phyloP scores from a whole-genome alignment of 2,797 vertebrate genomes.

The Hipposideros larvatus region DNA sequence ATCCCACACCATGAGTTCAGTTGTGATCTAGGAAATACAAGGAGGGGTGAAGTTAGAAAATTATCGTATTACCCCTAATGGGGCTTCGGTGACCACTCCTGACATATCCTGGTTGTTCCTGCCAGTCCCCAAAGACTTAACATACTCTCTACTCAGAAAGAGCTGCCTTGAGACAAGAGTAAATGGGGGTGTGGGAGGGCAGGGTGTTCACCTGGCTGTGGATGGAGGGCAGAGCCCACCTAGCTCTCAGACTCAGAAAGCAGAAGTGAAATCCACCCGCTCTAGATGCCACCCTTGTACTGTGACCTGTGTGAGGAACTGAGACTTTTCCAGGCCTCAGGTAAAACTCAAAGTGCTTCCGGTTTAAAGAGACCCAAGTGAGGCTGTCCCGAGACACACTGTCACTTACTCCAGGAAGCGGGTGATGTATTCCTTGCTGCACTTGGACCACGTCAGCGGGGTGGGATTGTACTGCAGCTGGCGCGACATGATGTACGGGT shows the following conservation, averaged over 20 bases:
- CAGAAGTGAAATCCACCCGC: background rate
- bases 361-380: background rate
- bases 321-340: background rate
- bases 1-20: background rate
- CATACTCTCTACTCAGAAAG: background rate
- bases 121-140: background rate
- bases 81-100: background rate
- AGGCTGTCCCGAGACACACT: rapidly evolving
- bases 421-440: conserved; percentile 99
- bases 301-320: background rate
- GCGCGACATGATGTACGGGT: conserved; percentile 97
- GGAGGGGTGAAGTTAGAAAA: background rate
- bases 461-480: conserved; percentile 97
- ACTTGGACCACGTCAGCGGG: conserved; percentile 96
- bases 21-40: background rate
- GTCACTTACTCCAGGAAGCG: conserved; percentile 97
- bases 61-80: background rate
- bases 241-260: background rate
- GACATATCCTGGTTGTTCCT: background rate
- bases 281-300: background rate
- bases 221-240: background rate
- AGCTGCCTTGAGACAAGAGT: no score
- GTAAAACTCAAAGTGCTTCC: background rate
- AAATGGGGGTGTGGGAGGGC: background rate
- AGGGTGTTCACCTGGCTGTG: background rate